A percentile compares a stretch with the other conserved stretches of the same genome.
These are phyloP conservation scores for Thysanoteuthis rhombus DNA, from an alignment of 2,888 invertebrate genomes.

Conservation along the genomic window DNA sequence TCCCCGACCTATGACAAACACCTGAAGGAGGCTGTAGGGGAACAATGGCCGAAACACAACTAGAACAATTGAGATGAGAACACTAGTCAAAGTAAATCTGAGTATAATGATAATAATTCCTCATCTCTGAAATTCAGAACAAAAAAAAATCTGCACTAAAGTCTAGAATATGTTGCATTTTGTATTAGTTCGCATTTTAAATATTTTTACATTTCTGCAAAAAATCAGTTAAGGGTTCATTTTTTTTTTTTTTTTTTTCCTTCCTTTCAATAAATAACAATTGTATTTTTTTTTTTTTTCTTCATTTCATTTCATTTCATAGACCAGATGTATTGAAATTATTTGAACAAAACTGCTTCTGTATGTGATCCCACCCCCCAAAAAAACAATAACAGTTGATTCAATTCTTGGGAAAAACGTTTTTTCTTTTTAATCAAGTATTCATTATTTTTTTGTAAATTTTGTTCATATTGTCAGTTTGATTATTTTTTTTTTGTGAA, in stretches of 20 bases:
- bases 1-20: no score
- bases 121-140: no score
- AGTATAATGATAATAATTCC: no score
- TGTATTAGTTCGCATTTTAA: neutral
- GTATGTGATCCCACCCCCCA: neutral
- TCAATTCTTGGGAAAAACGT: neutral
- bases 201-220: neutral
- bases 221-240: neutral
- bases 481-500: neutral
- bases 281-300: neutral
- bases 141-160: neutral
- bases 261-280: neutral
- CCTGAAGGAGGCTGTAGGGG: no score
- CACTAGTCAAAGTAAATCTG: no score
- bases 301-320: neutral
- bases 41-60: no score
- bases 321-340: neutral
- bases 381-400: neutral
- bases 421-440: neutral
- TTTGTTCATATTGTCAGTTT: neutral
- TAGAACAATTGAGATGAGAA: no score
- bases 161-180: neutral
- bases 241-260: neutral
- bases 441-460: neutral
- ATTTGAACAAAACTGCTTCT: neutral